Conservation (phyloP, 2,113 vertebrate genomes). For the Platichthys stellatus region DNA sequence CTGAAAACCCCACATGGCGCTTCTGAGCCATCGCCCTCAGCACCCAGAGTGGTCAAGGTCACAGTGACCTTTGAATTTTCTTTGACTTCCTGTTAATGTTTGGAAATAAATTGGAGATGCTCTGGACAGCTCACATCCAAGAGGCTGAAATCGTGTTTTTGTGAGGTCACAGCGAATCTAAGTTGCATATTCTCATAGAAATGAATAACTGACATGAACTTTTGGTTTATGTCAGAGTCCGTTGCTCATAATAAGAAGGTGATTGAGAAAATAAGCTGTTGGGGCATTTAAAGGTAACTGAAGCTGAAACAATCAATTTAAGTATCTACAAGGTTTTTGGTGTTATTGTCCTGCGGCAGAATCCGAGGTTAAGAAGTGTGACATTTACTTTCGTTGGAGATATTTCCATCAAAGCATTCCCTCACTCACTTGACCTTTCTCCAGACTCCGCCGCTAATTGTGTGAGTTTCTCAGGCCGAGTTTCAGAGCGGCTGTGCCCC, state of each 20-base stretch:
- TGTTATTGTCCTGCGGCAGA: background rate
- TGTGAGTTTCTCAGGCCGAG: background rate
- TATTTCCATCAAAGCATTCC: conserved; percentile 37
- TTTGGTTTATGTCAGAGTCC: background rate
- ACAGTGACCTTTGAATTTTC: background rate
- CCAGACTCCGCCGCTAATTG: conserved; percentile 47
- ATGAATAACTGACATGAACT: background rate
- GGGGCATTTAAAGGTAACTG: background rate
- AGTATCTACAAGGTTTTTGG: background rate
- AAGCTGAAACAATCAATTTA: conserved; percentile 4
- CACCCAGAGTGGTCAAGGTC: background rate
- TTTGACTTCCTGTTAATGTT: no score
- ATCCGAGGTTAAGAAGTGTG: conserved; percentile 21
- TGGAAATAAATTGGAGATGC: no score
- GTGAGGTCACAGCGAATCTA: no score
- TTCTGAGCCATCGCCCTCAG: no score
- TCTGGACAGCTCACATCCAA: no score
- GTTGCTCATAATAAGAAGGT: background rate
- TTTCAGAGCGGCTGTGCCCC: conserved; percentile 3
- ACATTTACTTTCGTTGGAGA: conserved; percentile 46
- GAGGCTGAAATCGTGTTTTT: no score
- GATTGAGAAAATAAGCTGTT: background rate
- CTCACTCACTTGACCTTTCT: conserved; percentile 53
- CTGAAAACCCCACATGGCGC: no score
- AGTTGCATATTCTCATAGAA: background rate